phyloP scores from a whole-genome alignment of 2,113 vertebrate genomes.

The Uria lomvia region DNA sequence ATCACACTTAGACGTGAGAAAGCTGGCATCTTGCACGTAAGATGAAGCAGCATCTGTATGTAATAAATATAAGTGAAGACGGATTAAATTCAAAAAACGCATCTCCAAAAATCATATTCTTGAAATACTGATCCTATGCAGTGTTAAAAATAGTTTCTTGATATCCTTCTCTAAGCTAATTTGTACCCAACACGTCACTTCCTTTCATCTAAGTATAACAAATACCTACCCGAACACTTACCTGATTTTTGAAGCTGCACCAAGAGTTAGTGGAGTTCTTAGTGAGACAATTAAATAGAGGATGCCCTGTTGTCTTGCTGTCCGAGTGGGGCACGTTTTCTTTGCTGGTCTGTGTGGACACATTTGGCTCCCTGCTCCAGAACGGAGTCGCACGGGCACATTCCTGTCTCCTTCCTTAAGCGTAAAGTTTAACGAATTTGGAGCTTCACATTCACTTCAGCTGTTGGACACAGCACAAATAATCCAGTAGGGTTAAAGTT shows the following conservation, averaged over 20 bases:
- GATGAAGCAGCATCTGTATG: neutral
- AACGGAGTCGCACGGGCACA: neutral
- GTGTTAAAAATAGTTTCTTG: neutral
- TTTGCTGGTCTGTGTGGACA: neutral
- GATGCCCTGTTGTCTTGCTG: fast-evolving
- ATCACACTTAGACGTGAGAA: neutral
- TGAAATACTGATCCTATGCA: neutral
- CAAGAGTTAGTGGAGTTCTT: neutral
- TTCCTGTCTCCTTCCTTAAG: neutral
- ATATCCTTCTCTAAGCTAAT: neutral
- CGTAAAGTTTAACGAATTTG: neutral
- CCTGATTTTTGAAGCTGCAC: neutral
- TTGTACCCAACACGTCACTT: neutral
- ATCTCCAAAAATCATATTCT: neutral
- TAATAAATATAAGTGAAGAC: neutral
- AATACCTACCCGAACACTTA: neutral
- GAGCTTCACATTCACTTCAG: neutral
- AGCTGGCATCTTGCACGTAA: neutral
- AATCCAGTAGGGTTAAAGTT: neutral
- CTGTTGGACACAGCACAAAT: neutral
- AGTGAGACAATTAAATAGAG: neutral
- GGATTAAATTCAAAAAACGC: neutral
- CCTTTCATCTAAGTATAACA: neutral
- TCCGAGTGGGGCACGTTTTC: neutral
- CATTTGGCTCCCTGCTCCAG: neutral